Evolutionary conservation across 2,113 vertebrate genomes (phyloP), one percentile per base, ranked within the genome.

Genomic region (Mormyrus lacerda): DNA sequence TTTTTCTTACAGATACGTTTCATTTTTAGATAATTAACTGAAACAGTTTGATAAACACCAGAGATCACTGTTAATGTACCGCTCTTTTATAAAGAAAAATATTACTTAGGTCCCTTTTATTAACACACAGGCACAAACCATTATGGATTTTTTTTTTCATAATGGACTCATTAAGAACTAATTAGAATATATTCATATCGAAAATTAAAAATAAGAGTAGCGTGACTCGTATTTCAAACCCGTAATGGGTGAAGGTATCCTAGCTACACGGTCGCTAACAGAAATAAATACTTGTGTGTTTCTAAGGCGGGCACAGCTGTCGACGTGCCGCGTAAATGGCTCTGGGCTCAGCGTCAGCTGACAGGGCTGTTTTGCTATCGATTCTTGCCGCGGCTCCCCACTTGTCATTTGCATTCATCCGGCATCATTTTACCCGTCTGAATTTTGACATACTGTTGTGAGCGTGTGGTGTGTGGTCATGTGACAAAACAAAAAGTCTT

Each of bases 231-330:
- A 48, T 85, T 61, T 85, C n/a, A 87, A 35, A 88, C 15, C 55
- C 42, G 10, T 27, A 65, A 88, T 27, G 19, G 35, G 91, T 85
- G 88, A 21, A 45, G 69, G 79, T n/a, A 89, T 88, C 88, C 50
- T 83, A n/a, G 91, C 90, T 83, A 89, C 84, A 76, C 92, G 88
- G 91, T 93, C 92, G 91, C 92, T 90, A 91, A 91, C 91, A 89
- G 87, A 48, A 90, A 86, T 90, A 93, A 94, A 93, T 90, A 92
- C 90, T 91, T 87, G 86, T 90, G 47, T 85, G 93, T 94, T 90
- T 94, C 94, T 93, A 94, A 92, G 93, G 93, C 55, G 91, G 90
- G 91, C 92, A 91, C 94, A 95, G 95, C 93, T 94, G 94, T 93
- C 88, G 79, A 90, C 90, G 53, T 93, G 91, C 94, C 92, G 93